Evolutionary conservation across 2,113 vertebrate genomes (phyloP), one percentile per base, ranked within the genome.

Genomic region (Lichenostomus cassidix): DNA sequence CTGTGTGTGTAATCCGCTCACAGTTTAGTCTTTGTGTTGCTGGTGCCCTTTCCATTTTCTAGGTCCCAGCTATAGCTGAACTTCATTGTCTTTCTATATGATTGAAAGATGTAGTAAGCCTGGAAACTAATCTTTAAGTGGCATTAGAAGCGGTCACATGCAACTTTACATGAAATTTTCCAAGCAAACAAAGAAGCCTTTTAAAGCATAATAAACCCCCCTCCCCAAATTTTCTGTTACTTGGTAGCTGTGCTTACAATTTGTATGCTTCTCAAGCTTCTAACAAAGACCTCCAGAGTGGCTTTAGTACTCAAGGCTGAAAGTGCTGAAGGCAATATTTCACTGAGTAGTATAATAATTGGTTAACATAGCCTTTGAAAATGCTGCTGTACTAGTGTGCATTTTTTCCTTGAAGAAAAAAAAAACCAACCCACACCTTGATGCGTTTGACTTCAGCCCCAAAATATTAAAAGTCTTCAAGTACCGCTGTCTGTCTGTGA

Each of bases 161-260:
- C 64, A 67, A 89, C 67, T 96, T 83, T 59, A 84, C 24, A n/a
- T 93, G 73, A 83, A 77, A 70, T 71, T 90, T 95, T 60, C 46
- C 42, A 63, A 49, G 27, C 67, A 80, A 86, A 94, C 90, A 94
- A 96, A 96, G 88, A 77, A 92, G n/a, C 17, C 68, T 83, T 96
- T 97, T 89, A 64, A 75, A 88, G 47, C 63, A 35, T 69, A 73
- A 21, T 84, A 94, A 92, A 59, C 28, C 59, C 41, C 35, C 50
- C 33, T 4, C 5, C 7, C n/a, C 25, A 60, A 25, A 89, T 91
- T 89, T 90, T 90, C 71, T 91, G 47, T 91, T 79, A 80, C 64
- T 95, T 92, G 76, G 60, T 94, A 68, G 56, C 68, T 81, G 25
- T 88, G 47, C 82, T 88, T 91, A n/a, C 21, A 55, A 16, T 91